Percentiles rank a stretch among this genome's conserved stretches.
These are phyloP conservation scores for Philantomba maxwellii DNA, from an alignment of 2,113 vertebrate genomes.

Conservation along the genomic window DNA sequence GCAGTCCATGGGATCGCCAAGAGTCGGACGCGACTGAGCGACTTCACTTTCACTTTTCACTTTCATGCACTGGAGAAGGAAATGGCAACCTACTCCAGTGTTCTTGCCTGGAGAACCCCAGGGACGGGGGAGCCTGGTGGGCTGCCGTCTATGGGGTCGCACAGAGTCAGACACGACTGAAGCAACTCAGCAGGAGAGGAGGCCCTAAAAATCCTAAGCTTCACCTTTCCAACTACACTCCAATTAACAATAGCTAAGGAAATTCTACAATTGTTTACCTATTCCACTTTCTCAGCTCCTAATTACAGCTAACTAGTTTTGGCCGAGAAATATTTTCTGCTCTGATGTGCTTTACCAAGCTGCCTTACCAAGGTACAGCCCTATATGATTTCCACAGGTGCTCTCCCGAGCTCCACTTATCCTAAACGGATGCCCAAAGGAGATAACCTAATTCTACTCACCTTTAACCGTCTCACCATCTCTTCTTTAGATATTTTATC, in stretches of 20 bases:
- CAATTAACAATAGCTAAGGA: neutral
- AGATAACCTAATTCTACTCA: conserved; percentile 69
- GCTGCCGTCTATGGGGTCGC: neutral
- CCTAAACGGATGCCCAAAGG: neutral
- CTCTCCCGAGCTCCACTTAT: neutral
- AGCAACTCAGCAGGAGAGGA: neutral
- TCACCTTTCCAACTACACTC: neutral
- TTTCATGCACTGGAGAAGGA: too few relatives aligned
- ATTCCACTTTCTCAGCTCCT: neutral
- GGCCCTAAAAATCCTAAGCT: neutral
- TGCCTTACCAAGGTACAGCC: neutral
- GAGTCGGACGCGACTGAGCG: neutral
- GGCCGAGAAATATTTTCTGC: neutral
- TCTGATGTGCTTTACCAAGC: neutral
- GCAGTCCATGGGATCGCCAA: neutral
- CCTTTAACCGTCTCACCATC: conserved; percentile 98
- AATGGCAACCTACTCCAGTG: too few relatives aligned
- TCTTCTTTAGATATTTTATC: conserved; percentile 99
- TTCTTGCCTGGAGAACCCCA: too few relatives aligned
- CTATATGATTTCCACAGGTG: neutral
- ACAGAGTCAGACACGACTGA: neutral
- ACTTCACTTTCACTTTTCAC: too few relatives aligned
- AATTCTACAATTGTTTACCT: neutral
- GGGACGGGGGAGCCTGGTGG: too few relatives aligned
- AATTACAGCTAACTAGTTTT: neutral